Evolutionary conservation across 2,113 vertebrate genomes (phyloP).

Genomic region (Chaetura pelagica): DNA sequence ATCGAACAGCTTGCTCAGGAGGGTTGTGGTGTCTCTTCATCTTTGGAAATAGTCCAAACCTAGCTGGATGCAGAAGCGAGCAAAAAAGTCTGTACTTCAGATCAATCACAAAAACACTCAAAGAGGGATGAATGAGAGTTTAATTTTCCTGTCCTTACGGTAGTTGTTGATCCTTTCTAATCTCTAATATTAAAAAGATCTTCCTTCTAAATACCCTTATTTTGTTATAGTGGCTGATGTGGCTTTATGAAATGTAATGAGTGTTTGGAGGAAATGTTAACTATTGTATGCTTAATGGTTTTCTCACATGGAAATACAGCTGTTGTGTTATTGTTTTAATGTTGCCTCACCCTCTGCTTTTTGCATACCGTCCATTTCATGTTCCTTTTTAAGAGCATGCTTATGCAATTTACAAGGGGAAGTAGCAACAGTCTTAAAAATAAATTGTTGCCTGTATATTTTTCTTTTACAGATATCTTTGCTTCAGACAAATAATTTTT

Average conservation of each 20-base stretch:
- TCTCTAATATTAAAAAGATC: background rate
- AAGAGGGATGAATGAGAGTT: background rate
- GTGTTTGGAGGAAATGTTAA: background rate
- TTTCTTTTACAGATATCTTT: background rate
- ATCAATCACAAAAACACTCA: background rate
- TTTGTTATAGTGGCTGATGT: background rate
- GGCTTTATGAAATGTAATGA: background rate
- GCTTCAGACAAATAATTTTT: background rate
- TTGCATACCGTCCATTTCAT: background rate
- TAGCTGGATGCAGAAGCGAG: background rate
- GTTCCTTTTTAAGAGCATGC: background rate
- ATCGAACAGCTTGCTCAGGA: background rate
- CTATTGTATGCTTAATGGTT: background rate
- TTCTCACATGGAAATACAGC: background rate
- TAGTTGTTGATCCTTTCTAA: background rate
- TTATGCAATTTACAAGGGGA: background rate
- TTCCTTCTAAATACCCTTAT: background rate
- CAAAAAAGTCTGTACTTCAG: background rate
- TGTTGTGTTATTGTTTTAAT: background rate
- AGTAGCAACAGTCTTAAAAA: background rate
- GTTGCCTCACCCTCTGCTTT: background rate
- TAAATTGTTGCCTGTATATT: background rate
- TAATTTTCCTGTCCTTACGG: background rate
- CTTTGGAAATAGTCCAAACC: background rate
- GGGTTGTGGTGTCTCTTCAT: background rate